Base-by-base conservation (phyloP, 2,797 vertebrate genomes). In the Channallabes apus region DNA sequence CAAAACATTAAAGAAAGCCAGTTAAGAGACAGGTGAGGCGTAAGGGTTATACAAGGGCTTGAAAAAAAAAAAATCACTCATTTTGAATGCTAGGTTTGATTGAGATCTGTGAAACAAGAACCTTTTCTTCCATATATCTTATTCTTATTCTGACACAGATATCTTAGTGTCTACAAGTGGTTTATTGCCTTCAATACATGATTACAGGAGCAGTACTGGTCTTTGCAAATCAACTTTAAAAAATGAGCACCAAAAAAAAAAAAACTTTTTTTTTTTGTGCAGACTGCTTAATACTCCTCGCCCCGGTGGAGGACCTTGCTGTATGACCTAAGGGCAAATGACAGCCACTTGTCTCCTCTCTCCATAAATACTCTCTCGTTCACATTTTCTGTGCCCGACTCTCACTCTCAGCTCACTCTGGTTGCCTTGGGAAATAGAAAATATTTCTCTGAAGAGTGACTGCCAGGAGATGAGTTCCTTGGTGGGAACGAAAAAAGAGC, bases 341-440 rank as follows among this genome's bases (percentile, higher is more conserved):
- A 85, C 83, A 87, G 68, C 76, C 82, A 84, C 76, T 71, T 18
- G 24, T 82, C 77, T 80, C 75, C 69, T 84, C 46, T 86, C 75
- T 85, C 56, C 75, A 41, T 84, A 56, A 88, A 85, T 79, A 80
- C 82, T n/a, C 58, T 81, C 71, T 81, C 64, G 17, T 12, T 81
- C 75, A 86, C 78, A 83, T 81, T 78, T 76, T 22, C 51, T 83
- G 61, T 80, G 67, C 69, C 29, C 78, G n/a, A 56, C 38, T 80
- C 35, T 51, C 8, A 59, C 18, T 76, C 73, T 29, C 27, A 78
- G 56, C 17, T 38, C n/a, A 32, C 17, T 38, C n/a, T 29, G 27
- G 27, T 3, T 64, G 29, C 27, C 69, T 81, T 85, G 27, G 80
- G 58, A 29, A 71, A 56, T 87, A 82, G 46, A 14, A 82, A 27